phyloP scores from a whole-genome alignment of 2,113 vertebrate genomes.

The Pseudopodoces humilis region DNA sequence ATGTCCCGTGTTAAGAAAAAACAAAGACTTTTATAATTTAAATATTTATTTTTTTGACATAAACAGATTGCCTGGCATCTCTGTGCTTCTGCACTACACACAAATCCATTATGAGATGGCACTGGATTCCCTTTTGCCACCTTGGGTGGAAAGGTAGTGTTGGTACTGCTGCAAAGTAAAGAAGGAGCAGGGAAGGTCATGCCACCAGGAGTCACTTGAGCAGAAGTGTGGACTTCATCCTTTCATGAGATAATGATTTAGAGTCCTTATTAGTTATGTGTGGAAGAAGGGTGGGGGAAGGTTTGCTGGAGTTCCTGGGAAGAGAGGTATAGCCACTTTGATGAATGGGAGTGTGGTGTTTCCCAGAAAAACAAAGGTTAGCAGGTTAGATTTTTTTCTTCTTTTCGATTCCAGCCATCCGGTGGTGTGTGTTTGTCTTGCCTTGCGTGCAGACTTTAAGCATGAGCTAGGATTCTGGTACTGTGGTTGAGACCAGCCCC shows the following conservation, averaged over 20 bases:
- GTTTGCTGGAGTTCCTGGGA: conserved; percentile 15
- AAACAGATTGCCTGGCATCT: conserved; percentile 50
- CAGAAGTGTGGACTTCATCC: conserved; percentile 19
- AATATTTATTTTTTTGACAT: conserved; percentile 29
- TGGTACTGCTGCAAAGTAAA: background rate
- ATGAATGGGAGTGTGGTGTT: background rate
- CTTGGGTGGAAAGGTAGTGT: background rate
- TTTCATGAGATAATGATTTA: background rate
- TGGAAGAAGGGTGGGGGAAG: conserved; percentile 49
- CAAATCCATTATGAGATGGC: background rate
- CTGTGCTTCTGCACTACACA: conserved; percentile 34
- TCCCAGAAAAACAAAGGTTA: background rate
- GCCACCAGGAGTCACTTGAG: background rate
- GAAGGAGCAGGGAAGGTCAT: background rate
- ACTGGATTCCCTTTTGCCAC: background rate
- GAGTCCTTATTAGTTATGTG: conserved; percentile 5
- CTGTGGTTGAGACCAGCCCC: conserved; percentile 41
- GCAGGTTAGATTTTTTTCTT: background rate
- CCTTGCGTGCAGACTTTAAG: conserved; percentile 28
- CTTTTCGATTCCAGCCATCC: background rate
- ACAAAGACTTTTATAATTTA: conserved; percentile 22
- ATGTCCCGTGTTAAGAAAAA: conserved; percentile 9
- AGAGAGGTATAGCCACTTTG: background rate
- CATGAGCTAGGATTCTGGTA: background rate
- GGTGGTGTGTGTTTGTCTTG: conserved; percentile 3